Percentiles rank a stretch among this genome's conserved stretches.
These are phyloP conservation scores for Ormia ochracea DNA, from an alignment of 2,888 invertebrate genomes.

Conservation along the genomic window DNA sequence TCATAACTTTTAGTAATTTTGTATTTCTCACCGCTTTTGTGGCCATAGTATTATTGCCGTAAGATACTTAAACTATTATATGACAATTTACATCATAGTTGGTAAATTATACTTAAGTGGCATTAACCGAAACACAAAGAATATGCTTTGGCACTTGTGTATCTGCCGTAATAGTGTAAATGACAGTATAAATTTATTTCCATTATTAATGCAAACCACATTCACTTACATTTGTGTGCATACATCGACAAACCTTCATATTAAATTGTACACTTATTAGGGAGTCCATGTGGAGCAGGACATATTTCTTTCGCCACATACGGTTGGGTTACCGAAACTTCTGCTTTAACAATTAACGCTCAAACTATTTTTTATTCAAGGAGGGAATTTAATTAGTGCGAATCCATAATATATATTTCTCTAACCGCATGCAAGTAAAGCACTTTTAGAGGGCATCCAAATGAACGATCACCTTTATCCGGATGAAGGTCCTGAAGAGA, in stretches of 20 bases:
- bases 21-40: not conserved
- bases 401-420: too few relatives aligned
- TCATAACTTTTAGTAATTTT: not conserved
- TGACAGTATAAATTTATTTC: conserved; percentile 1
- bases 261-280: not conserved
- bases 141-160: not conserved
- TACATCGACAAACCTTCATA: not conserved
- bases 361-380: too few relatives aligned
- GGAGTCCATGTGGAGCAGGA: not conserved
- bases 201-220: conserved; percentile 28
- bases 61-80: conserved; percentile 38
- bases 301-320: too few relatives aligned
- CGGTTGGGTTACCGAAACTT: too few relatives aligned
- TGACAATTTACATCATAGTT: conserved; percentile 29
- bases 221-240: not conserved
- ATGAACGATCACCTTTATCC: too few relatives aligned
- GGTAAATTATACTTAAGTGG: conserved; percentile 42
- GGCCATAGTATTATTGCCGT: conserved; percentile 13
- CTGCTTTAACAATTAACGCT: too few relatives aligned
- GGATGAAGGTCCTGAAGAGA: too few relatives aligned
- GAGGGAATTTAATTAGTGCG: too few relatives aligned
- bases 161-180: conserved; percentile 7
- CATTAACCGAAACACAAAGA: conserved; percentile 29
- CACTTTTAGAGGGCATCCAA: too few relatives aligned
- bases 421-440: too few relatives aligned